Evolutionary conservation across 1,140 invertebrate genomes (phyloP), one percentile per base, ranked within the genome.

Genomic region (Parapsyche elsis): DNA sequence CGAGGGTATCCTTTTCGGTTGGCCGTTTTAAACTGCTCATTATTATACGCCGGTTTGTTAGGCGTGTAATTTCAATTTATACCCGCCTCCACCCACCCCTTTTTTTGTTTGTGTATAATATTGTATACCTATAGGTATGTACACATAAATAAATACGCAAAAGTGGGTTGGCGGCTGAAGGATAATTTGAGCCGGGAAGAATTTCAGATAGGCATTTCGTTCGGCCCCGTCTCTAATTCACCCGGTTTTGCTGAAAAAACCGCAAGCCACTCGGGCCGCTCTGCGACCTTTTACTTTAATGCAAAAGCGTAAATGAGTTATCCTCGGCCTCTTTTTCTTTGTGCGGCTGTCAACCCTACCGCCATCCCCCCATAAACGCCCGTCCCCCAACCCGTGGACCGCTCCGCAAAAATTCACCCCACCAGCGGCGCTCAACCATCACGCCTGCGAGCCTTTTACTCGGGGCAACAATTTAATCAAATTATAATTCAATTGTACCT

Each of bases 281-380:
- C 38, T 64, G 53, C 79, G 81, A 79, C 81, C 81, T 83, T 83
- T 67, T 79, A 75, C 77, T 79, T 77, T 80, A 83, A 80, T 83
- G 81, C 81, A 79, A 83, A 64, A 81, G 81, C 81, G 79, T 83
- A 83, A 83, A 83, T 83, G 81, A 83, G 81, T 83, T 83, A 83
- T 83, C 81, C 81, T 79, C 74, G 78, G 81, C 79, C 81, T 83
- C 81, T 83, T 83, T 82, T 83, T 83, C 79, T 83, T 83, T 83
- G 81, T 83, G 79, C 76, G 76, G 44, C 79, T 83, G 81, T 83
- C 81, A 83, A 57, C 67, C 76, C 59, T 71, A 38, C 71, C 46
- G 44, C 45, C 24, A 59, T 61, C 45, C 10, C 59, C 38, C 71
- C 5, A 26, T 10, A 71, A 9, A 30, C 26, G 26, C 38, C 26